These are phyloP conservation scores for Emys orbicularis DNA, from an alignment of 2,797 vertebrate genomes.

Conservation along the genomic window DNA sequence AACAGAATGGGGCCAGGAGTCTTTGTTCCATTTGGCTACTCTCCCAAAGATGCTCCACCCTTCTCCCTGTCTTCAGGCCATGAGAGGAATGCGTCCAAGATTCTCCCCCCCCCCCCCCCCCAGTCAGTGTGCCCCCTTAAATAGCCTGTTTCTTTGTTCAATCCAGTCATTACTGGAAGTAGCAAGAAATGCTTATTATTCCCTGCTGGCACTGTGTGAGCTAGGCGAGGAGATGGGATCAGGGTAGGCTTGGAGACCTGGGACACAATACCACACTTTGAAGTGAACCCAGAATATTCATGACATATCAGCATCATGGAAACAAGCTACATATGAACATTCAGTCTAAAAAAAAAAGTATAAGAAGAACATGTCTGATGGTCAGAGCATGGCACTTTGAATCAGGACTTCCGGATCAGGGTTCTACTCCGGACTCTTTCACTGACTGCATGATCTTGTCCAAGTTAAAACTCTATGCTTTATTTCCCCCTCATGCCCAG, in stretches of 20 bases:
- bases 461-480: neutral
- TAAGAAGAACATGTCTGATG: neutral
- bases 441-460: rapidly evolving
- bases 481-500: neutral
- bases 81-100: conserved; percentile 39
- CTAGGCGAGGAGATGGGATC: conserved; percentile 4
- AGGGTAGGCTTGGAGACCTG: conserved; percentile 46
- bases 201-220: conserved; percentile 45
- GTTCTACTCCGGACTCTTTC: neutral
- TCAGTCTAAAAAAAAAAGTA: neutral
- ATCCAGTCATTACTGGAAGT: conserved; percentile 30
- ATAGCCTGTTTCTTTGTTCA: neutral
- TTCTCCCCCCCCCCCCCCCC: conserved; percentile 6
- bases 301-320: conserved; percentile 28
- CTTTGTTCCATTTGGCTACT: conserved; percentile 16
- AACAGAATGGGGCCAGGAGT: neutral
- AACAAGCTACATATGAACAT: neutral
- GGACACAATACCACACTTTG: neutral
- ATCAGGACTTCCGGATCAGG: neutral
- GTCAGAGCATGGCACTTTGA: neutral
- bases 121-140: conserved; percentile 45
- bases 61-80: conserved; percentile 11
- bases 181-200: conserved; percentile 47
- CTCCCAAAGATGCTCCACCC: conserved; percentile 33
- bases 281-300: neutral